Conservation (phyloP, 2,888 invertebrate species). For the Schizotus pectinicornis region DNA sequence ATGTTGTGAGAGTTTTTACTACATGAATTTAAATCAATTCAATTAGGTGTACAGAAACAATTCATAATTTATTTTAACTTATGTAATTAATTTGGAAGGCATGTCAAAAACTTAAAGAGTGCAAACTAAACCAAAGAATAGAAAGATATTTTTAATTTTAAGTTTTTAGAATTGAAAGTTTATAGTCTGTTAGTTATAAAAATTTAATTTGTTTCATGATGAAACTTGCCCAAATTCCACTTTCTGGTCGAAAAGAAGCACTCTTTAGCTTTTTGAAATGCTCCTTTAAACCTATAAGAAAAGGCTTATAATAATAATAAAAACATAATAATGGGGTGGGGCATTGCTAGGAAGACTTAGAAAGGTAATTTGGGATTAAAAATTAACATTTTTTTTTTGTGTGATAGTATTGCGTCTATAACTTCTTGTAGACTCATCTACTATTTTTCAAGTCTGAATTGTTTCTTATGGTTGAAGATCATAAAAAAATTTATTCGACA, state of each 20-base stretch:
- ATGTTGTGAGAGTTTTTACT: constrained; percentile 67
- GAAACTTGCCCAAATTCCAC: not conserved
- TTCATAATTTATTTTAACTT: constrained; percentile 3
- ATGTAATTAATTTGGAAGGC: constrained; percentile 9
- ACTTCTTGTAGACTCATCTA: constrained; percentile 14
- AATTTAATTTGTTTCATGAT: constrained; percentile 8
- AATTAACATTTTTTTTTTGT: not conserved
- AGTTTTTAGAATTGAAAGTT: not conserved
- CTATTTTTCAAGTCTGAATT: not conserved
- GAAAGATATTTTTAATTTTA: not conserved
- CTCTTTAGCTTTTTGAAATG: constrained; percentile 24
- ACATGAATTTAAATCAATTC: constrained; percentile 30
- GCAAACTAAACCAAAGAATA: constrained; percentile 34
- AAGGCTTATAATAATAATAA: not conserved
- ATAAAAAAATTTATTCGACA: constrained; percentile 18
- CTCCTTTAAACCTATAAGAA: not conserved
- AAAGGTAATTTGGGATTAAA: constrained; percentile 1
- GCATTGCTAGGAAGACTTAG: constrained; percentile 8
- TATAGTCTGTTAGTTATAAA: not conserved
- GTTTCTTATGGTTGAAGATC: constrained; percentile 11
- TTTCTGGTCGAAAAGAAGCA: constrained; percentile 1
- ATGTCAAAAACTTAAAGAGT: constrained; percentile 41
- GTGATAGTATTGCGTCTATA: constrained; percentile 18
- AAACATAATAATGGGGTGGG: constrained; percentile 5
- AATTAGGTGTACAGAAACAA: constrained; percentile 21